Evolutionary conservation across 2,113 vertebrate species (phyloP).

Genomic region (Pelvicachromis taeniatus): DNA sequence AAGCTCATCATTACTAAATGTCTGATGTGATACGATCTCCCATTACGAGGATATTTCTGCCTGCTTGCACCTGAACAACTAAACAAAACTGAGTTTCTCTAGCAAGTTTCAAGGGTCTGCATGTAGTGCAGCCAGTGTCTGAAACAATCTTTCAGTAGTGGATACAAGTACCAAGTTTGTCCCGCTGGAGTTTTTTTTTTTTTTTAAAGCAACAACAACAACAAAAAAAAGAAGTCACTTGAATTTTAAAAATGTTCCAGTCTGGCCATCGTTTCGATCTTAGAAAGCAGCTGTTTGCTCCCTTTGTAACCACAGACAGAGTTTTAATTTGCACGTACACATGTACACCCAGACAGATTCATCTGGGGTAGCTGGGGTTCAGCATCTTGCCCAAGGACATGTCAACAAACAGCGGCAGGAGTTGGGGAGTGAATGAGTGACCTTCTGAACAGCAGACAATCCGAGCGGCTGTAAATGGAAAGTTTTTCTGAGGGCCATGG

Average conservation of each 20-base stretch:
- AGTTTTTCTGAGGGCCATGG: not conserved
- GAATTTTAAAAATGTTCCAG: not conserved
- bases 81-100: not conserved
- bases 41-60: not conserved
- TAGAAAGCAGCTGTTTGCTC: not conserved
- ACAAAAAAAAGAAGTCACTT: not conserved
- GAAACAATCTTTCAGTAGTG: not conserved
- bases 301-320: not conserved
- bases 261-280: not conserved
- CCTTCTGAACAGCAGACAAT: not conserved
- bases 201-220: not conserved
- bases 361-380: not conserved
- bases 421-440: not conserved
- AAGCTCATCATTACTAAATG: not conserved
- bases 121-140: not conserved
- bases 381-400: not conserved
- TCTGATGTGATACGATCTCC: not conserved
- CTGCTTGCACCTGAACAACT: not conserved
- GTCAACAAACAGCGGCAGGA: not conserved
- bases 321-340: not conserved
- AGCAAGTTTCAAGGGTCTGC: not conserved
- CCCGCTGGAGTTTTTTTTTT: not conserved
- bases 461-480: not conserved
- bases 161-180: not conserved
- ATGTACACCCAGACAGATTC: not conserved